Evolutionary conservation across 2,888 invertebrate genomes (phyloP).

Genomic region (Villa cingulata): DNA sequence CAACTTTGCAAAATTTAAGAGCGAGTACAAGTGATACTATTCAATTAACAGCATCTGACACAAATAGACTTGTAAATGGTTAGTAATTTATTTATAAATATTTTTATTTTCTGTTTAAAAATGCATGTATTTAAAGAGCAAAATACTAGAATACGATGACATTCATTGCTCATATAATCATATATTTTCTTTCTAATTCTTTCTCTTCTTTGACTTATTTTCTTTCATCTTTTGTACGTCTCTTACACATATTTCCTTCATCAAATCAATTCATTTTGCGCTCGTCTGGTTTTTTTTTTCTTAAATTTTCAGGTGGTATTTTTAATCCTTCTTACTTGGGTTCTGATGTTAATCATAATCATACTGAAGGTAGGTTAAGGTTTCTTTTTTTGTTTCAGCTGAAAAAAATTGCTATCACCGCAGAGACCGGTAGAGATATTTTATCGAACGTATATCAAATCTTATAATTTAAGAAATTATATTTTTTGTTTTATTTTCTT

Average conservation of each 20-base stretch:
- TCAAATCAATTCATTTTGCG: conserved; percentile 9
- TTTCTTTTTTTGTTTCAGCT: background rate
- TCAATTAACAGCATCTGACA: conserved; percentile 11
- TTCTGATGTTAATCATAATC: conserved; percentile 48
- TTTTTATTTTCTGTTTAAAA: background rate
- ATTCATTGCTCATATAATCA: background rate
- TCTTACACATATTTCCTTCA: background rate
- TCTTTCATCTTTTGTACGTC: conserved; percentile 6
- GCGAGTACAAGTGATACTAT: conserved; percentile 12
- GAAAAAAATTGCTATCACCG: background rate
- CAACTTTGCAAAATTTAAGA: conserved; percentile 40
- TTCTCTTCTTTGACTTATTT: background rate
- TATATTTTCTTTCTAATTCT: background rate
- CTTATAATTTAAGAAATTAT: background rate
- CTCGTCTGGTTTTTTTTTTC: conserved; percentile 26
- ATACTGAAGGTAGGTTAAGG: conserved; percentile 8
- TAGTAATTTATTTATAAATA: conserved; percentile 1
- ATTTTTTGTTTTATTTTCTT: background rate
- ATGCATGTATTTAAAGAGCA: background rate
- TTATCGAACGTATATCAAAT: background rate
- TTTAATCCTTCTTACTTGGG: conserved; percentile 67
- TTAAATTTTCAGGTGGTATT: conserved; percentile 38
- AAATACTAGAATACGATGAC: background rate
- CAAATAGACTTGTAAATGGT: conserved; percentile 12
- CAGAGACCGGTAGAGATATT: background rate